Base-by-base conservation (phyloP, 1,140 invertebrate species). In the Achroia grisella region DNA sequence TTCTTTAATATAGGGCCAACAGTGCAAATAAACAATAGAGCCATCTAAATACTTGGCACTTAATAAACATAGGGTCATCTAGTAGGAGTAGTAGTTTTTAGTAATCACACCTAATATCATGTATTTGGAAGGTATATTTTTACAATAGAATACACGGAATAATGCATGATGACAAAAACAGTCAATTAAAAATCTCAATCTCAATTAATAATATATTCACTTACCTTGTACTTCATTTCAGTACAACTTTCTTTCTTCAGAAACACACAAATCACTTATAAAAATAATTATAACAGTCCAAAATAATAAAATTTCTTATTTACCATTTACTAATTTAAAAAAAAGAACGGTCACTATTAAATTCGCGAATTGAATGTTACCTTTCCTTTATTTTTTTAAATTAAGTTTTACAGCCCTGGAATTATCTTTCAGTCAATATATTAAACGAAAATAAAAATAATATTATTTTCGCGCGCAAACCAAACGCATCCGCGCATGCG, bases 201-300 rank as follows among this genome's bases (percentile, higher is more conserved):
- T n/a, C 32, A 34, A 31, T 8, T 27, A 46, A 41, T 28, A 42
- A 6, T 29, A 10, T 29, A 29, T 2, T 28, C 43, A 50, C 71
- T 57, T 63, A 78, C 71, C 72, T 75, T 75, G 53, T 75, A 78
- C 40, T 75, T 78, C 71, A 78, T 76, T 42, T 56, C 71, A 44
- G 53, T 56, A 11, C 13, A 14, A 31, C 41, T 33, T 37, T 12
- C 29, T 35, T 17, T 12, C 44, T 44, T 42, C 29, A 23, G 43
- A 50, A 40, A 37, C 48, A 32, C 64, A 73, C 64, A 35, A 27
- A 23, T 37, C 57, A 56, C 49, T 34, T 35, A 45, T 28, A 37
- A 37, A 37, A 15, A 37, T 4, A 31, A 31, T 10, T 29, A 29
- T 14, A 33, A 40, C 15, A 28, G 27, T 28, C n/a, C 42, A 37